Base-by-base conservation (phyloP, 2,113 vertebrate species). In the Dasyprocta punctata region DNA sequence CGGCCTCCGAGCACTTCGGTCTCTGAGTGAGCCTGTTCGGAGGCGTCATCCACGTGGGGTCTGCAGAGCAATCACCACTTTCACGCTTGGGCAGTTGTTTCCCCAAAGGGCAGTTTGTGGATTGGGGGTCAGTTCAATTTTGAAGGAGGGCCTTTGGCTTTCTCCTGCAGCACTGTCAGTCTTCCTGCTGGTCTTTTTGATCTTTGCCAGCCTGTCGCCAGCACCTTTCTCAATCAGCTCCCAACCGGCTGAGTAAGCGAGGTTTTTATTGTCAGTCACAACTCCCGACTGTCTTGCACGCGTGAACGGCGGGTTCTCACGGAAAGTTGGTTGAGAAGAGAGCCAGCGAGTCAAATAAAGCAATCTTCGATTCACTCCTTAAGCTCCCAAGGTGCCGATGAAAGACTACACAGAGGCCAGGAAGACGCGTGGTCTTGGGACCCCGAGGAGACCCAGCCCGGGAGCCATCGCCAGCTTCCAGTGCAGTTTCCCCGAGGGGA, bases 241-340 rank as follows among this genome's bases (percentile, higher is more conserved):
- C 58, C 38, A 47, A 58, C 2, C 19, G 47, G 26, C 54, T 1
- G 6, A 56, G 63, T 12, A 47, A 56, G 20, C 6, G 13, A 7
- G 5, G 8, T n/a, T n/a, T n/a, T 58, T 49, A 26, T 80, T 26
- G 28, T 20, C 30, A 38, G 16, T 36, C 67, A 24, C 19, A 54
- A 6, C 30, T 11, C 19, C 49, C 3, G 12, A 0, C 30, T 7
- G 22, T 33, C 36, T 13, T n/a, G 47, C 16, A 13, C 20, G 13
- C 24, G 0, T 2, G 2, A 0, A 0, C 19, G 4, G 58, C 0
- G 7, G 63, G 4, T 36, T 7, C 60, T 71, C 54, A 30, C 0
- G 49, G 56, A 77, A 41, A 90, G 52, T 5, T 5, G 36, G 38
- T 5, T 17, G 44, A 1, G 38, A n/a, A 41, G 80, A 26, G 80